Evolutionary conservation across 92 coral and sea anemone species (phyloP).

Genomic region (Porites divaricata): DNA sequence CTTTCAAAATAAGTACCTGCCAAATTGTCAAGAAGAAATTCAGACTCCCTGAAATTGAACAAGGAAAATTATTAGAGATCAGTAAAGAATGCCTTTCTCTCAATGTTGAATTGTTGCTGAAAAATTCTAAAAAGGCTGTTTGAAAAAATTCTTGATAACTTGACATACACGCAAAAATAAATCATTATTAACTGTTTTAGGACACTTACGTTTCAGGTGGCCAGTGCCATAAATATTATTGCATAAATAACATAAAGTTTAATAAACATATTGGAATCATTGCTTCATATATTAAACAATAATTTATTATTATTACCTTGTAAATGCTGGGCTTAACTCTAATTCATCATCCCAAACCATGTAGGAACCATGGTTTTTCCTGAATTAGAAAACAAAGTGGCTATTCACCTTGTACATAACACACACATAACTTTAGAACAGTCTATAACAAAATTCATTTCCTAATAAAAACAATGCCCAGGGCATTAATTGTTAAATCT

Average conservation of each 20-base stretch:
- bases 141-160: too few relatives aligned
- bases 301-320: conserved; percentile 54
- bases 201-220: too few relatives aligned
- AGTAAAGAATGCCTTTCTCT: neutral
- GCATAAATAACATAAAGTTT: neutral
- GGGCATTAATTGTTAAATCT: too few relatives aligned
- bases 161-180: too few relatives aligned
- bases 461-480: too few relatives aligned
- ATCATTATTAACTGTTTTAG: too few relatives aligned
- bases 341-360: conserved; percentile 93
- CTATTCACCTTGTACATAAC: neutral
- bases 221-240: too few relatives aligned
- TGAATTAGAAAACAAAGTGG: conserved; percentile 2
- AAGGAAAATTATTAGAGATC: neutral
- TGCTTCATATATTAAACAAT: neutral
- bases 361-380: conserved; percentile 87
- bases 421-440: too few relatives aligned
- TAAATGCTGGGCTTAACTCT: conserved; percentile 86
- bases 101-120: neutral
- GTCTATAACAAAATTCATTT: too few relatives aligned
- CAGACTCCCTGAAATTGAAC: conserved; percentile 70
- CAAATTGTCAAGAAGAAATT: conserved; percentile 82
- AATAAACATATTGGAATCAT: neutral
- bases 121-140: too few relatives aligned
- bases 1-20: conserved; percentile 43